Conservation (phyloP, 2,113 vertebrate genomes). For the Cololabis saira region DNA sequence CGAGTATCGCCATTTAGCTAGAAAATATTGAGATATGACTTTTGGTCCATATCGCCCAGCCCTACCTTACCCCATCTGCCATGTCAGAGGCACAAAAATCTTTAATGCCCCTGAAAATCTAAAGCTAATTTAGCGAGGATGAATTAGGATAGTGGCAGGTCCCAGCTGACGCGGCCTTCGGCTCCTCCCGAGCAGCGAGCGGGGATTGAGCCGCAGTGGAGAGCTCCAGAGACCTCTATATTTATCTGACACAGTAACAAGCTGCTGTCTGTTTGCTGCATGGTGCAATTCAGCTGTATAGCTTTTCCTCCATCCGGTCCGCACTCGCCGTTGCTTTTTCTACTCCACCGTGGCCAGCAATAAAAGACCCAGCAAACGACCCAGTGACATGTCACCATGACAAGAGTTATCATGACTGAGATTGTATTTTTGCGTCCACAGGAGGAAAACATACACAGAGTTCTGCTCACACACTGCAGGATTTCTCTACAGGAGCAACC, state of each 20-base stretch:
- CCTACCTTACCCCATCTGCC: slow-evolving; percentile 30
- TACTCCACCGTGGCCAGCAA: slow-evolving; percentile 32
- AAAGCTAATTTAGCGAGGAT: slow-evolving; percentile 65
- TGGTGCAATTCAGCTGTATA: slow-evolving; percentile 63
- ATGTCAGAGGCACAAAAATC: slow-evolving; percentile 38
- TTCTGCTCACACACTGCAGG: slow-evolving; percentile 32
- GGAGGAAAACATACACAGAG: slow-evolving; percentile 24
- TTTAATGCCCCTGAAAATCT: slow-evolving; percentile 49
- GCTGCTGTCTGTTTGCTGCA: slow-evolving; percentile 59
- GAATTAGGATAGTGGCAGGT: slow-evolving; percentile 63
- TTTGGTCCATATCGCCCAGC: too few relatives aligned
- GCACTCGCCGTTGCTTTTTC: slow-evolving; percentile 6
- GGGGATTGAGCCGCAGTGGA: slow-evolving; percentile 53
- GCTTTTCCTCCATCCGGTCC: slow-evolving; percentile 27
- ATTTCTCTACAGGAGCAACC: slow-evolving; percentile 46
- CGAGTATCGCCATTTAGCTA: too few relatives aligned
- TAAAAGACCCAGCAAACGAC: slow-evolving; percentile 37
- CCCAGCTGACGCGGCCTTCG: slow-evolving; percentile 65
- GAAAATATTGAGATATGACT: too few relatives aligned
- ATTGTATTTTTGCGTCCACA: background rate
- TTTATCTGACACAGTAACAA: slow-evolving; percentile 81
- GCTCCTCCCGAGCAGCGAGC: slow-evolving; percentile 52
- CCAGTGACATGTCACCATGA: slow-evolving; percentile 49
- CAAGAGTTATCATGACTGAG: slow-evolving; percentile 27
- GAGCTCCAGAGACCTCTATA: slow-evolving; percentile 74